Evolutionary conservation across 2,797 vertebrate genomes (phyloP), one percentile per base, ranked within the genome.

Genomic region (Gymnoscopelus microlampas): DNA sequence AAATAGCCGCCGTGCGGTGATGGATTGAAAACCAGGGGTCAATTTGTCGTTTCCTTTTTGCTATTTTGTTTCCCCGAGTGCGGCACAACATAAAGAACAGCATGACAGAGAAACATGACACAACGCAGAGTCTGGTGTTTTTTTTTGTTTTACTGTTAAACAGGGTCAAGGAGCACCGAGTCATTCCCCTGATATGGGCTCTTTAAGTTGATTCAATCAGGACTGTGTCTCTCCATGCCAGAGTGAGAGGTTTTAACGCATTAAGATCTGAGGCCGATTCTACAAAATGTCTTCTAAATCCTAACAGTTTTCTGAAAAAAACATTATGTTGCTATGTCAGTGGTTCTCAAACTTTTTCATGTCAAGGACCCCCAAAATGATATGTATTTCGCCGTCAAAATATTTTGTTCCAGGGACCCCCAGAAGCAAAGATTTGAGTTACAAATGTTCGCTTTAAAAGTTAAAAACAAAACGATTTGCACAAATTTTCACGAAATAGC

Each of bases 31-130:
- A 76, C 62, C 53, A 24, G 64, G 75, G 2, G 73, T 81, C 79
- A 71, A 89, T 86, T 78, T 56, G 66, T 87, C 75, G 53, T 85
- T 87, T 85, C 69, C 64, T 77, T 63, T 57, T 35, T 63, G 68
- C 78, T 35, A 61, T 61, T 63, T 47, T 23, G 24, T 56, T 24
- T 53, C 61, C 69, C 67, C 11, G 14, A 73, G 68, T 70, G 47
- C 61, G 76, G 62, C 76, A 76, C 72, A 76, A 75, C 63, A 62
- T 57, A 53, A 71, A 74, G 73, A 35, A 71, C 63, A 57, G 51
- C 59, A 77, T 32, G 74, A 71, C 76, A 70, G 8, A 23, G 59
- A 51, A 23, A 19, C 63, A 66, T 61, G 51, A 74, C 15, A 39
- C 39, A 71, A 66, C 53, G 55, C 66, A 55, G 48, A 67, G 61